Base-by-base conservation (phyloP, 2,888 invertebrate genomes). In the Acronicta aceris region DNA sequence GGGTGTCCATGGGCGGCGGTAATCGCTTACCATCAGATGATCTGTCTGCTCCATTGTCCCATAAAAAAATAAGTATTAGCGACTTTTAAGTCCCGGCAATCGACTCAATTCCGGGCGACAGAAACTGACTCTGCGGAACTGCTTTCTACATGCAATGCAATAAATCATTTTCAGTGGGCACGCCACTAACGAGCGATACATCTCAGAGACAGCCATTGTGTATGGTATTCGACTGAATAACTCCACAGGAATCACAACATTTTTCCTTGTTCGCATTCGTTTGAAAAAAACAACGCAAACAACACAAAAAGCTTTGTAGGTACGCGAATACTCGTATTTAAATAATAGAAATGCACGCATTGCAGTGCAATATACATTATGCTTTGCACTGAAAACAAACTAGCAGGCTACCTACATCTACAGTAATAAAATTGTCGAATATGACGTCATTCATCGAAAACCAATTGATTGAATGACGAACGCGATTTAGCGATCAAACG, bases 161-260 rank as follows among this genome's bases (percentile, higher is more conserved):
- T 81, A 75, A 76, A 81, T 81, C 74, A 79, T 76, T 71, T 70
- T 60, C 45, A 69, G 68, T 60, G 52, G 63, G 47, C 47, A 16
- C 41, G 36, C 71, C 41, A 68, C 69, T 80, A 79, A 78, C 78
- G 79, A 76, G 65, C 73, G 64, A 71, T 75, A 80, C 73, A 73
- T 79, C 71, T 71, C 62, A 59, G 56, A 72, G 64, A 70, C 56
- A 65, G 33, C 54, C 53, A 69, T 73, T 70, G 69, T 73, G 47
- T 46, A 48, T 54, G 61, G 65, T 65, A 70, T 69, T 69, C 72
- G 47, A 64, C 70, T 64, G 59, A 70, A 70, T 76, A 72, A 61
- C 59, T 50, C 38, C 15, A 52, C 43, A 33, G 30, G 41, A 55
- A 55, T 59, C 48, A 59, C 27, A 49, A 48, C 46, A 62, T 60